phyloP scores from a whole-genome alignment of 1,140 invertebrate genomes.

The Monochamus saltuarius region DNA sequence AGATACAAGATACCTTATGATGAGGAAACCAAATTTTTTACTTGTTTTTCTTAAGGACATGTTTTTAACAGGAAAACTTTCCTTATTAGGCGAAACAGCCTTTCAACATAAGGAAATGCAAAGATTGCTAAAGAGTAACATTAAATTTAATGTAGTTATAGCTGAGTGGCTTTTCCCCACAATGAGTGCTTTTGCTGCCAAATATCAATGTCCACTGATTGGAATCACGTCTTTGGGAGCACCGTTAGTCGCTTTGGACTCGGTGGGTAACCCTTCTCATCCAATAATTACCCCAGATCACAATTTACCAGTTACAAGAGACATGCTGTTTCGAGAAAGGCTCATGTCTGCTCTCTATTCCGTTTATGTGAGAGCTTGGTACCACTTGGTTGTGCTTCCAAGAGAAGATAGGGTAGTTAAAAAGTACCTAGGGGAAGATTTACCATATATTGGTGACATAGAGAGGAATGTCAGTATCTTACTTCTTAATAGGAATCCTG shows the following conservation, averaged over 20 bases:
- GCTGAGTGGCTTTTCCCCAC: conserved; percentile 35
- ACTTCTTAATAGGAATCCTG: conserved; percentile 30
- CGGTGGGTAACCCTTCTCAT: conserved; percentile 46
- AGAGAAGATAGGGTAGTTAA: conserved; percentile 45
- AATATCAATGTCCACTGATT: conserved; percentile 42
- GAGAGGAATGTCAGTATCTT: conserved; percentile 31
- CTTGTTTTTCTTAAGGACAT: too few species aligned
- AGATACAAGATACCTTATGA: too few species aligned
- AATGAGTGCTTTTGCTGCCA: conserved; percentile 26
- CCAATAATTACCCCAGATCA: conserved; percentile 53
- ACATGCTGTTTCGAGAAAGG: conserved; percentile 50
- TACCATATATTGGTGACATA: conserved; percentile 37
- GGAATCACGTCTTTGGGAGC: conserved; percentile 38
- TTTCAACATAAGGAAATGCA: conserved; percentile 25
- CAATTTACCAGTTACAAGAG: conserved; percentile 39
- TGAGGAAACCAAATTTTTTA: too few species aligned
- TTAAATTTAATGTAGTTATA: conserved; percentile 32
- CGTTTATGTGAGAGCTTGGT: conserved; percentile 16
- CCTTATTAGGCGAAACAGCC: neutral
- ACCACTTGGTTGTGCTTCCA: conserved; percentile 16
- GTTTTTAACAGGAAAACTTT: neutral
- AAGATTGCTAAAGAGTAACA: conserved; percentile 27
- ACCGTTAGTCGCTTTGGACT: conserved; percentile 21
- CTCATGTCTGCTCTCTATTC: conserved; percentile 38
- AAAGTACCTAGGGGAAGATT: conserved; percentile 50